Evolutionary conservation across 2,113 vertebrate species (phyloP), one percentile per base, ranked within the genome.

Genomic region (Actenoides hombroni): DNA sequence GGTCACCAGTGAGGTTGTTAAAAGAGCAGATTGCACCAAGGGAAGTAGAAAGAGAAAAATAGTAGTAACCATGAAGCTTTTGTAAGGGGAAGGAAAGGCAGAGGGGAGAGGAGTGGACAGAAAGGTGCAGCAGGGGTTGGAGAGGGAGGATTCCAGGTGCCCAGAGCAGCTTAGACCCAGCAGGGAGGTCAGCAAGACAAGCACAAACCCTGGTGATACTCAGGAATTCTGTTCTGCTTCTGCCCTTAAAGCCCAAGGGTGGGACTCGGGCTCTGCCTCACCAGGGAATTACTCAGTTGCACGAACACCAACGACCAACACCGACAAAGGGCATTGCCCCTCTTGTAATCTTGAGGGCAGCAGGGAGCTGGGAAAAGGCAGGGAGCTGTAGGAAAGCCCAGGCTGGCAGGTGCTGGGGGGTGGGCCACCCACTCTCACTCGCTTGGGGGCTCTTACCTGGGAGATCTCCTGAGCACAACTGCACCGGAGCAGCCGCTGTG

Each of bases 361-460:
- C 56, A 20, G 35, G 5, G 42, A 39, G 31, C 11, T n/a, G 33
- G 46, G 24, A 26, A 12, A 37, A 46, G 16, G 42, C 33, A 19
- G 15, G 26, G 9, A 12, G 16, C 26, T 12, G 14, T 3, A 63
- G 49, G 60, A 21, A 20, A 13, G 26, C 26, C 3, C 17, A 18
- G 0, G 7, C 59, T 35, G 16, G 61, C 26, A 7, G 0, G 39
- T 29, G 40, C 70, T 76, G 56, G 40, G 19, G 49, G 48, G 16
- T 23, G 23, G 46, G 68, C 33, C 63, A n/a, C 37, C 60, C 8
- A 37, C 35, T 28, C 40, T 16, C 4, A 6, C 29, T 19, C 4
- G 5, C 26, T 13, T 13, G 13, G 7, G 65, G 40, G 24, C 20
- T 67, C 31, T 20, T 14, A 28, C 1, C 0, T 24, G n/a, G 26